A percentile compares a stretch with the other conserved stretches of the same genome.
Evolutionary conservation across 2,888 invertebrate species (phyloP).

Genomic region (Leucophora obtusa): DNA sequence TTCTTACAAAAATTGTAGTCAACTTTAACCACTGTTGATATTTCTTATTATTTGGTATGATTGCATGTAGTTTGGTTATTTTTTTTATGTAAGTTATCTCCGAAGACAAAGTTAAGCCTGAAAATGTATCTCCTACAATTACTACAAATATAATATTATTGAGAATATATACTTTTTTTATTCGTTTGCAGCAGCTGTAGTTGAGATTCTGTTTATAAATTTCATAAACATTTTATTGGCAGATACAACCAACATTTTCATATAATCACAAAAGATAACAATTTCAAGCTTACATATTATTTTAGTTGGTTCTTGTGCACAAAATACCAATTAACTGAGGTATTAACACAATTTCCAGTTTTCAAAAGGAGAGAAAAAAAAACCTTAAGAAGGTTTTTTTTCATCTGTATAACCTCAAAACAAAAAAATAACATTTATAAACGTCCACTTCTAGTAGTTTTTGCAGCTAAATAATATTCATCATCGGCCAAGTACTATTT

Average conservation of each 20-base stretch:
- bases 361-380: background rate
- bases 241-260: slow-evolving; percentile 12
- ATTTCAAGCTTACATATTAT: slow-evolving; percentile 12
- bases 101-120: slow-evolving; percentile 16
- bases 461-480: slow-evolving; percentile 29
- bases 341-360: slow-evolving; percentile 46
- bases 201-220: background rate
- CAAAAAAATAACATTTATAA: slow-evolving; percentile 36
- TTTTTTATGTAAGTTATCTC: slow-evolving; percentile 15
- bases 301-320: background rate
- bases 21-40: slow-evolving; percentile 10
- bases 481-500: slow-evolving; percentile 16
- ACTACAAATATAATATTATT: slow-evolving; percentile 30
- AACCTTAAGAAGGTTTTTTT: slow-evolving; percentile 19
- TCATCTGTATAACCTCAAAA: slow-evolving; percentile 27
- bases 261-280: slow-evolving; percentile 38
- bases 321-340: slow-evolving; percentile 28
- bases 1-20: background rate
- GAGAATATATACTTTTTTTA: slow-evolving; percentile 19
- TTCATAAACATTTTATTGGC: background rate
- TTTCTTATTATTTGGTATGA: slow-evolving; percentile 25
- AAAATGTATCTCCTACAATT: slow-evolving; percentile 22
- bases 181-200: background rate
- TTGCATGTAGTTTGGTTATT: slow-evolving; percentile 17
- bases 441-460: slow-evolving; percentile 20